phyloP scores from a whole-genome alignment of 2,888 invertebrate species.

The Bombyx huttoni region DNA sequence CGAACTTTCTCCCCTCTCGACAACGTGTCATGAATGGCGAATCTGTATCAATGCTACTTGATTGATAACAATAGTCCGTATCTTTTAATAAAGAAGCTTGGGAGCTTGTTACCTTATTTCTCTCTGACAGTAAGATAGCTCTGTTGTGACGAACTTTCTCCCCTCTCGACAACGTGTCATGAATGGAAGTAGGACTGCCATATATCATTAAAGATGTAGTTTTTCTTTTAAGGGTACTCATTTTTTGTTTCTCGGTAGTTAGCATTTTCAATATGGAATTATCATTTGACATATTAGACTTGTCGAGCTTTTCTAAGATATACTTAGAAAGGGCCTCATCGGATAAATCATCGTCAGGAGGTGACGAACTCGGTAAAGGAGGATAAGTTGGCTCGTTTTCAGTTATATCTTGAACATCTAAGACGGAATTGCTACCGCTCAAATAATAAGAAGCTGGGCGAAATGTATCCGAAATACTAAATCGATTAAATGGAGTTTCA shows the following conservation, averaged over 20 bases:
- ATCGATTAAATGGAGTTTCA: conserved; percentile 76
- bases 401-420: conserved; percentile 83
- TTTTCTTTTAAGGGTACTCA: conserved; percentile 57
- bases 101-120: conserved; percentile 33
- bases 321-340: conserved; percentile 69
- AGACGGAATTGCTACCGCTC: conserved; percentile 76
- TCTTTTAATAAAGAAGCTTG: conserved; percentile 32
- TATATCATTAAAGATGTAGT: conserved; percentile 67
- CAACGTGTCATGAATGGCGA: no score
- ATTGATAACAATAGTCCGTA: conserved; percentile 42
- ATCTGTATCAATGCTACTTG: conserved; percentile 53
- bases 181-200: conserved; percentile 63
- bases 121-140: conserved; percentile 51
- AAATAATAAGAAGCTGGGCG: conserved; percentile 90
- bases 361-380: conserved; percentile 82
- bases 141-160: conserved; percentile 62
- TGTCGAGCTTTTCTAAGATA: conserved; percentile 65
- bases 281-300: conserved; percentile 57
- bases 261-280: conserved; percentile 65
- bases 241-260: conserved; percentile 55
- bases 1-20: conserved; percentile 63
- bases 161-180: conserved; percentile 63
- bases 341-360: conserved; percentile 80
- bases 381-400: conserved; percentile 87
- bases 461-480: conserved; percentile 90